Conservation (phyloP, 2,888 invertebrate genomes). For the Exephanes ischioxanthus region DNA sequence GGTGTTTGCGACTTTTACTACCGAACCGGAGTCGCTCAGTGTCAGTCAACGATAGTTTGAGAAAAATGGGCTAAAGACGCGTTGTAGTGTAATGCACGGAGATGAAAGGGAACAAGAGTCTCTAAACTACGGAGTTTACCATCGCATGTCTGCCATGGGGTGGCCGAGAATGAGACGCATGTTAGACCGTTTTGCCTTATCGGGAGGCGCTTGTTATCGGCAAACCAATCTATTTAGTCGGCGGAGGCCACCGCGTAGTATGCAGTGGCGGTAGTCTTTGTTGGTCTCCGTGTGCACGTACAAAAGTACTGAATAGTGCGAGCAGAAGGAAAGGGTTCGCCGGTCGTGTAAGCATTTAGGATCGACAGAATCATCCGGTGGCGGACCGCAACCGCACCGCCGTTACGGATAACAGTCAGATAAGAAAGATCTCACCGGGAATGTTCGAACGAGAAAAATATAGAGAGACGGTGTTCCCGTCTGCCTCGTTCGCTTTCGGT, state of each 20-base stretch:
- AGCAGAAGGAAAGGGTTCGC: conserved; percentile 34
- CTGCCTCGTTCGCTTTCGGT: conserved; percentile 64
- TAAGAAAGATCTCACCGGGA: conserved; percentile 74
- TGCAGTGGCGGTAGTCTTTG: conserved; percentile 69
- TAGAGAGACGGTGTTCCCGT: conserved; percentile 21
- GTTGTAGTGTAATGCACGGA: not conserved
- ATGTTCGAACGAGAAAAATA: conserved; percentile 64
- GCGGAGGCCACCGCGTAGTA: conserved; percentile 37
- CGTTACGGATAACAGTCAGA: conserved; percentile 79
- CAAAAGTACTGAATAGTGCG: conserved; percentile 25
- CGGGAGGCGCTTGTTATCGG: conserved; percentile 56
- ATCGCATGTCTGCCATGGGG: not conserved
- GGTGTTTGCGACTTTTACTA: conserved; percentile 19
- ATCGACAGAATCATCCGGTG: conserved; percentile 75
- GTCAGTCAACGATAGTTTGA: conserved; percentile 17
- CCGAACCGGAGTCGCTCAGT: conserved; percentile 9
- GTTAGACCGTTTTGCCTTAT: conserved; percentile 57
- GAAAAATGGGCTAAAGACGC: conserved; percentile 1
- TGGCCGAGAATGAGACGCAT: conserved; percentile 18
- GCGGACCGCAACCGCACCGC: conserved; percentile 63
- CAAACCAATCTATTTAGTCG: conserved; percentile 57
- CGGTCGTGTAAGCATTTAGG: conserved; percentile 73
- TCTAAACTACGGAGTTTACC: not conserved
- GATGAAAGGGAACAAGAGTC: conserved; percentile 25
- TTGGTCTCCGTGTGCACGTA: conserved; percentile 50